Conservation (phyloP, 2,113 vertebrate genomes). For the Misgurnus mizolepis region DNA sequence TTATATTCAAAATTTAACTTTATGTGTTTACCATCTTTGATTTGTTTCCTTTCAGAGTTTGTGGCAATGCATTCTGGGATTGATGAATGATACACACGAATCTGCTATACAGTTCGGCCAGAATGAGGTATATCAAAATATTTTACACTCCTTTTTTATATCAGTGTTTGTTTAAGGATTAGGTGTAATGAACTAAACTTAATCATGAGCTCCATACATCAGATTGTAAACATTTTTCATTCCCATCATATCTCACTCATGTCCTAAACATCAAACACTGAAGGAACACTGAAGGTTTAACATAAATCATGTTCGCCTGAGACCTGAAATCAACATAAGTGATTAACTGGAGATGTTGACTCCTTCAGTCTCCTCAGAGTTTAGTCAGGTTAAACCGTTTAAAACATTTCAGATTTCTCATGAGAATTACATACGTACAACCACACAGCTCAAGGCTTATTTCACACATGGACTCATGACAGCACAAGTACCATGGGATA, state of each 20-base stretch:
- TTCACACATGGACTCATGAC: not conserved
- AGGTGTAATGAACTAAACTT: not conserved
- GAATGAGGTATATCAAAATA: too few species aligned
- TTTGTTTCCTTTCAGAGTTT: too few species aligned
- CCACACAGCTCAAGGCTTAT: slow-evolving; percentile 3
- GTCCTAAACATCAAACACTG: not conserved
- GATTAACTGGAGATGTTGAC: slow-evolving; percentile 11
- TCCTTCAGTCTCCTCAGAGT: not conserved
- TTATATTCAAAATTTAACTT: too few species aligned
- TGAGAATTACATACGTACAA: not conserved
- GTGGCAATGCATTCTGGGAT: too few species aligned
- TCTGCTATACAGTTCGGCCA: too few species aligned
- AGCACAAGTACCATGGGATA: not conserved
- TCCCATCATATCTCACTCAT: not conserved
- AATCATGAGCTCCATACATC: not conserved
- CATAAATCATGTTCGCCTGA: slow-evolving; percentile 12
- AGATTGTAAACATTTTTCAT: not conserved
- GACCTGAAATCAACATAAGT: slow-evolving; percentile 23
- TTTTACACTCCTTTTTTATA: too few species aligned
- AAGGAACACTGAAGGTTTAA: not conserved
- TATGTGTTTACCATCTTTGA: too few species aligned
- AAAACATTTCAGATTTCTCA: not conserved
- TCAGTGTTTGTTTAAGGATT: too few species aligned
- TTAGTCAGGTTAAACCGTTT: slow-evolving; percentile 1
- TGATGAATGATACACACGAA: too few species aligned